Conservation (phyloP, 2,113 vertebrate species). For the Cervus canadensis region DNA sequence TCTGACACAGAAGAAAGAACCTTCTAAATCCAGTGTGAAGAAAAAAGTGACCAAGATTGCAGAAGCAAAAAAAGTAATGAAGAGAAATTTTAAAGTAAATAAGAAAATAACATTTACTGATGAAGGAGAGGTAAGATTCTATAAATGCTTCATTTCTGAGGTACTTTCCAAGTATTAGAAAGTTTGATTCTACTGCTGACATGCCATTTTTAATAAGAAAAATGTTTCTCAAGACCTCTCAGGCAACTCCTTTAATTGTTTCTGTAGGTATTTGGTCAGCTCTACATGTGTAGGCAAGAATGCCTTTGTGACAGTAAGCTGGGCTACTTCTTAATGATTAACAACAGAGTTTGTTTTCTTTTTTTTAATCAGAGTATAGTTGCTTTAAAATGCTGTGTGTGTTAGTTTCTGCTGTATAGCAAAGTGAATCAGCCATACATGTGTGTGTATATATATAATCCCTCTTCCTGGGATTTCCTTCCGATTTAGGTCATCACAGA, state of each 20-base stretch:
- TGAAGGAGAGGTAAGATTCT: conserved; percentile 87
- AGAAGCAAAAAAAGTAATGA: conserved; percentile 90
- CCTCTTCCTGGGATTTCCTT: background rate
- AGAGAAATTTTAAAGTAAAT: conserved; percentile 91
- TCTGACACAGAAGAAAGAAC: conserved; percentile 61
- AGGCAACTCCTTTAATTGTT: background rate
- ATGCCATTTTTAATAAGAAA: background rate
- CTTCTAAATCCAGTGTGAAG: conserved; percentile 77
- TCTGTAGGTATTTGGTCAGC: background rate
- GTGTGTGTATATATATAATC: background rate
- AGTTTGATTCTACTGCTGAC: background rate
- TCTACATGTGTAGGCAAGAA: background rate
- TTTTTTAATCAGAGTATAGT: background rate
- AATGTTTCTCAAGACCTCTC: background rate
- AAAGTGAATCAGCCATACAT: background rate
- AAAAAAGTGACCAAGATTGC: conserved; percentile 86
- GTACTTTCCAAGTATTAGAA: background rate
- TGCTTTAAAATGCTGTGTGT: background rate
- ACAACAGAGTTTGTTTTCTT: background rate
- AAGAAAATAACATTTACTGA: conserved; percentile 90
- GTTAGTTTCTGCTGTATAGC: background rate
- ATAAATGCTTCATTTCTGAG: background rate
- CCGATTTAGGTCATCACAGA: background rate
- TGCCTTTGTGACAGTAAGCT: background rate
- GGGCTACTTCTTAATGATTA: background rate